Percentiles rank a stretch among this genome's conserved stretches.
Evolutionary conservation across 92 coral and sea anemone species (phyloP).

Genomic region (Siderastrea siderea): DNA sequence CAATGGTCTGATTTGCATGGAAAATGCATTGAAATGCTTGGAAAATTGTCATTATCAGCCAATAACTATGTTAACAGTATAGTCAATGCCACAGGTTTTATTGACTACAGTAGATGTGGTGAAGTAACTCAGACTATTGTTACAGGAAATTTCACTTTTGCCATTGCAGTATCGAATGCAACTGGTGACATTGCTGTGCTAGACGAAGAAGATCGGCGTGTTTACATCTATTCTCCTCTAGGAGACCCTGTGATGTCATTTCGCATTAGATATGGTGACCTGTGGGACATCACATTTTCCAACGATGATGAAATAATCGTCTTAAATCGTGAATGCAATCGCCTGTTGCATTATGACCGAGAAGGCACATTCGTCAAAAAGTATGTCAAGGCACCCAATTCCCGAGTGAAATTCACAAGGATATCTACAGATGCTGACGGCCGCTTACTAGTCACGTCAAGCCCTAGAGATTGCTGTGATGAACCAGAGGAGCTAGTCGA

Average conservation of each 20-base stretch:
- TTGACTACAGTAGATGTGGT: constrained; percentile 39
- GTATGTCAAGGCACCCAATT: constrained; percentile 47
- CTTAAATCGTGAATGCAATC: constrained; percentile 43
- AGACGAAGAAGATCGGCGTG: constrained; percentile 57
- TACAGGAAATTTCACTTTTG: constrained; percentile 58
- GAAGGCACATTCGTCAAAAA: constrained; percentile 46
- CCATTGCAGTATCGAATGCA: constrained; percentile 47
- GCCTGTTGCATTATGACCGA: constrained; percentile 58
- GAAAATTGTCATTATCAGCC: constrained; percentile 26
- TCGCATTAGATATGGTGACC: constrained; percentile 55
- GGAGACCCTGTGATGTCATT: constrained; percentile 34
- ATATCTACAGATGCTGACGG: constrained; percentile 46
- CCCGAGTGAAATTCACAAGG: constrained; percentile 43
- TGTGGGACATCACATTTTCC: constrained; percentile 71
- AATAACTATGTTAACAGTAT: constrained; percentile 5
- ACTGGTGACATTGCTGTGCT: constrained; percentile 61
- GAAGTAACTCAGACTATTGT: constrained; percentile 41
- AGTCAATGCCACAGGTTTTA: constrained; percentile 21
- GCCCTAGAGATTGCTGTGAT: constrained; percentile 46
- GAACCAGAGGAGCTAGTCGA: constrained; percentile 31
- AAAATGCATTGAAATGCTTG: constrained; percentile 30
- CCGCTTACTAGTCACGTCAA: constrained; percentile 56
- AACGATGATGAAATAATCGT: constrained; percentile 66
- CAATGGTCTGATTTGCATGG: constrained; percentile 11
- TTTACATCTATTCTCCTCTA: constrained; percentile 48